Conservation (phyloP, 2,888 invertebrate genomes). For the Athalia cordata region DNA sequence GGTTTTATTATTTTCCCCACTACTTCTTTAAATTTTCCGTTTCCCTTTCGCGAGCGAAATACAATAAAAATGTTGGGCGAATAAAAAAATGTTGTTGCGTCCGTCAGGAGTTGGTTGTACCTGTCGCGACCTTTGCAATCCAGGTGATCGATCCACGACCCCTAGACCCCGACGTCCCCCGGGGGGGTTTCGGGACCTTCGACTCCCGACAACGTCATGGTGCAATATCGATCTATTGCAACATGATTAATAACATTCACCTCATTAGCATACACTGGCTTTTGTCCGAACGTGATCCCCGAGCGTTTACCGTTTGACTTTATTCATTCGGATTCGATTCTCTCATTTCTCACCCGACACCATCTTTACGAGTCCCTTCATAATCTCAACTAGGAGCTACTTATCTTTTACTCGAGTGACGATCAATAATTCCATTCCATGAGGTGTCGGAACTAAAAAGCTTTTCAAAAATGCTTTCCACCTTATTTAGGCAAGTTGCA, state of each 20-base stretch:
- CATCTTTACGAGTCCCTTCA: neutral
- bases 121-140: slow-evolving; percentile 19
- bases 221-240: slow-evolving; percentile 48
- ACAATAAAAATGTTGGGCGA: too few relatives aligned
- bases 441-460: too few relatives aligned
- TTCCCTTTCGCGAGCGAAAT: too few relatives aligned
- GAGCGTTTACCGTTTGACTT: neutral
- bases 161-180: slow-evolving; percentile 20
- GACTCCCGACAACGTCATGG: slow-evolving; percentile 27
- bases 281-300: slow-evolving; percentile 18
- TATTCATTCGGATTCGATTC: slow-evolving; percentile 12
- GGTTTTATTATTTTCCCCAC: neutral
- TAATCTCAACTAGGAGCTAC: neutral
- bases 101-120: neutral
- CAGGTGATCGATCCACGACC: slow-evolving; percentile 32
- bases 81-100: too few relatives aligned
- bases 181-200: slow-evolving; percentile 30
- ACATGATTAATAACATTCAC: slow-evolving; percentile 48
- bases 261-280: slow-evolving; percentile 48
- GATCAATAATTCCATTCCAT: neutral
- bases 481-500: neutral
- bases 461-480: too few relatives aligned
- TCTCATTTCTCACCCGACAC: slow-evolving; percentile 35
- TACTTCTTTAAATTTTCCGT: neutral
- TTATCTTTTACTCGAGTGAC: neutral